Conservation (phyloP, 1,140 invertebrate species). For the Monomorium pharaonis region DNA sequence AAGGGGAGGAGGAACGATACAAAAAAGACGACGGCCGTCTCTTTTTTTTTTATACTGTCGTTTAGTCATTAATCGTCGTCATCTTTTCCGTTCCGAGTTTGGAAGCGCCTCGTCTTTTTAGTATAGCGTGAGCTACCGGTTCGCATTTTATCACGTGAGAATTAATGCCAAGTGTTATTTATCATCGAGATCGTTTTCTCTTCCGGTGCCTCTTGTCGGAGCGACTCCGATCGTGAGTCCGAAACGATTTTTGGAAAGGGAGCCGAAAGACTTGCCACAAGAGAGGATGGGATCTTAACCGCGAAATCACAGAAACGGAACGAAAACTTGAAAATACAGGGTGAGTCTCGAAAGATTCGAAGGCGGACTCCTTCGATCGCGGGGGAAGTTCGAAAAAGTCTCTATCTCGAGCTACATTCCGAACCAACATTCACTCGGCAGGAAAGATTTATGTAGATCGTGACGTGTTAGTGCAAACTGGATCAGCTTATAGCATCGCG, state of each 20-base stretch:
- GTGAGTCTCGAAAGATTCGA: background rate
- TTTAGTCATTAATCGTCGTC: conserved; percentile 34
- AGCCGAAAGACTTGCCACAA: background rate
- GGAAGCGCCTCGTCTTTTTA: background rate
- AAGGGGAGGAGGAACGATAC: background rate
- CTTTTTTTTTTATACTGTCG: too few relatives aligned
- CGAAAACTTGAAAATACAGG: background rate
- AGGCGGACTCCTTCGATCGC: background rate
- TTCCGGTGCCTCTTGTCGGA: background rate
- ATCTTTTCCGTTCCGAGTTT: conserved; percentile 20
- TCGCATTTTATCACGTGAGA: conserved; percentile 18
- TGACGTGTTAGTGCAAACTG: conserved; percentile 13
- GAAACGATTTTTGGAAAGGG: background rate
- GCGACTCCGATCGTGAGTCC: background rate
- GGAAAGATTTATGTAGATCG: conserved; percentile 13
- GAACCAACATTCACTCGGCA: background rate
- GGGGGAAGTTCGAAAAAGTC: background rate
- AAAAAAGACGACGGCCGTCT: background rate
- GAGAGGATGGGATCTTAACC: background rate
- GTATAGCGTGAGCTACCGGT: background rate
- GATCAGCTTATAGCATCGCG: conserved; percentile 20
- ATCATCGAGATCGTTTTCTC: conserved; percentile 49
- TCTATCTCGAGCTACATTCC: background rate
- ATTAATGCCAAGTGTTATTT: conserved; percentile 53
- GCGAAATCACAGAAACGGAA: background rate